Percentiles rank a stretch among this genome's conserved stretches.
Conservation (phyloP, 2,888 invertebrate species). For the Hydraecia micacea region DNA sequence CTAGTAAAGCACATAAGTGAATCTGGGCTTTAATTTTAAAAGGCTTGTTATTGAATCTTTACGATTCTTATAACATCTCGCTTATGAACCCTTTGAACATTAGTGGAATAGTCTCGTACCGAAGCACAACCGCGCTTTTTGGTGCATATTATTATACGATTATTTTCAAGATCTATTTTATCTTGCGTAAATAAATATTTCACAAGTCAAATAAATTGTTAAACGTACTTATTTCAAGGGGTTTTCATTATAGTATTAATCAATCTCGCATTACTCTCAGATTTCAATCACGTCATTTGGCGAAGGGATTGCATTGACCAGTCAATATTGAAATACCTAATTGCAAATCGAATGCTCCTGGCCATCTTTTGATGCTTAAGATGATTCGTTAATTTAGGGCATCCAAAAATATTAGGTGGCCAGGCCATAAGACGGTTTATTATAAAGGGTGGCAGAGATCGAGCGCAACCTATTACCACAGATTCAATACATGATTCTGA, state of each 20-base stretch:
- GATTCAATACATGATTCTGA: too few species aligned
- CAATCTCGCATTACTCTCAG: not conserved
- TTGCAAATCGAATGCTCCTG: not conserved
- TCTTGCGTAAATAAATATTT: not conserved
- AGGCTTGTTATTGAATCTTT: not conserved
- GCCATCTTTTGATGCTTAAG: not conserved
- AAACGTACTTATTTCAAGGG: too few species aligned
- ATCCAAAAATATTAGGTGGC: not conserved
- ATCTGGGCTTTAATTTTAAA: not conserved
- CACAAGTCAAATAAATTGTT: too few species aligned
- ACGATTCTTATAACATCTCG: not conserved
- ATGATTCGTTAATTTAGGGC: not conserved
- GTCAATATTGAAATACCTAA: not conserved
- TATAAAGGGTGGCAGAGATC: too few species aligned
- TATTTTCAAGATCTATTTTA: not conserved
- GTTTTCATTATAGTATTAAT: not conserved
- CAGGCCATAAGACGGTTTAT: rapidly evolving
- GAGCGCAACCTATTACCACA: too few species aligned
- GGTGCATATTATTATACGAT: not conserved
- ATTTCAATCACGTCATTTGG: not conserved
- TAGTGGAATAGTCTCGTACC: not conserved
- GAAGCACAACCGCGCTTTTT: not conserved
- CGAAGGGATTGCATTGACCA: not conserved
- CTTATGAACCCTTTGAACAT: not conserved
- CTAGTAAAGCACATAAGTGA: not conserved